Base-by-base conservation (phyloP, 2,888 invertebrate genomes). In the Myopa testacea region DNA sequence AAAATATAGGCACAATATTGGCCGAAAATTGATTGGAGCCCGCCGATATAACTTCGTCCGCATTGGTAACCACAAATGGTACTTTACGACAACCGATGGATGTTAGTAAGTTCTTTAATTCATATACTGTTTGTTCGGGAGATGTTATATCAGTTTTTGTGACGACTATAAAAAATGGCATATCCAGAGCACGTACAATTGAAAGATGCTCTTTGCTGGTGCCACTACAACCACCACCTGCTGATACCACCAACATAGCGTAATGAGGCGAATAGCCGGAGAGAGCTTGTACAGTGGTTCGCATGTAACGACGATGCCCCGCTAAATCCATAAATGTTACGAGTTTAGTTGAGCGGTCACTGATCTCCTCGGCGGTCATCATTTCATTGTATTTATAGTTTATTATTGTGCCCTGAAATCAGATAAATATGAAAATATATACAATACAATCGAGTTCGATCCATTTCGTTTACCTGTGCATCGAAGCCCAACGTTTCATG, bases 401-500 rank as follows among this genome's bases (percentile, higher is more conserved):
- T 14, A 98, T 94, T 3, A 96, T 94, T 86, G 95, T 93, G 0
- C 96, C 96, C 80, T 2, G 93, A 92, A 89, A 96, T 95, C 88
- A 98, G 12, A 26, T n/a, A 62, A 6, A 34, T 70, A 12, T 4
- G 5, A 8, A 65, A 40, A 68, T 63, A 63, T 10, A 34, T 26
- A 60, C 37, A 65, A 6, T 45, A 8, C 10, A 45, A 45, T 45
- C 6, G 10, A 45, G 10, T 45, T 45, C 10, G 45, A 8, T 8
- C 3, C 6, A 45, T 45, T 45, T 45, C 45, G 37, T 12, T 38
- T 65, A 81, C 81, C 78, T 82, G 92, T 4, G 93, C 92, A 89
- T 98, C 96, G 88, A 99, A 99, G 10, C 99, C 99, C 7, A 99
- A 92, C 82, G 99, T 97, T 91, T 98, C 98, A 87, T 98, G 97